Conservation (phyloP, 1,140 invertebrate species). For the Zaprionus africanus region DNA sequence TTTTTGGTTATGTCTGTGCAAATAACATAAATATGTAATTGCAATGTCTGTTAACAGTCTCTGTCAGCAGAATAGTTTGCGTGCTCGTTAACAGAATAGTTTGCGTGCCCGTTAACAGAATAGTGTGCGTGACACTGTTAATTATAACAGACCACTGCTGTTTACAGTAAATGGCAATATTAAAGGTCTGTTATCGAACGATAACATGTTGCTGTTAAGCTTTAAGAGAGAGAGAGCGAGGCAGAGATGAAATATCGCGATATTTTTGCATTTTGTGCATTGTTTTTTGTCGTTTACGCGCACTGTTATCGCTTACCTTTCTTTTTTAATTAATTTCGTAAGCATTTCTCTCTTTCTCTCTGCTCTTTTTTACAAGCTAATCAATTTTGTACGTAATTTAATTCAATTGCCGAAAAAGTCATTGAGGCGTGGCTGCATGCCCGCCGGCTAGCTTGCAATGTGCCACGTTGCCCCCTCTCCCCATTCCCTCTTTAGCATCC, state of each 20-base stretch:
- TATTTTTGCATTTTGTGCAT: background rate
- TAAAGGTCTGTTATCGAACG: background rate
- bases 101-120: background rate
- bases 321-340: background rate
- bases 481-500: background rate
- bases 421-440: constrained; percentile 76
- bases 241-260: too few species aligned
- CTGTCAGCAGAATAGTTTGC: too few species aligned
- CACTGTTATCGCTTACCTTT: background rate
- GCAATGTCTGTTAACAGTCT: constrained; percentile 1
- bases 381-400: constrained; percentile 84
- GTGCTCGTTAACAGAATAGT: background rate
- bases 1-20: background rate
- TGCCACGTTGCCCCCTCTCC: background rate
- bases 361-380: constrained; percentile 48
- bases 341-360: background rate
- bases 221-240: too few species aligned
- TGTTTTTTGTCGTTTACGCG: background rate
- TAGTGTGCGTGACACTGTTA: too few species aligned
- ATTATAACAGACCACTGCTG: too few species aligned
- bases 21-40: background rate
- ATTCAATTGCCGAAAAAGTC: constrained; percentile 84
- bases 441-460: constrained; percentile 47
- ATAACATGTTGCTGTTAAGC: constrained; percentile 6
- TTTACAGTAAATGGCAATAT: background rate